Base-by-base conservation (phyloP, 2,888 invertebrate genomes). In the Anaspis maculata region DNA sequence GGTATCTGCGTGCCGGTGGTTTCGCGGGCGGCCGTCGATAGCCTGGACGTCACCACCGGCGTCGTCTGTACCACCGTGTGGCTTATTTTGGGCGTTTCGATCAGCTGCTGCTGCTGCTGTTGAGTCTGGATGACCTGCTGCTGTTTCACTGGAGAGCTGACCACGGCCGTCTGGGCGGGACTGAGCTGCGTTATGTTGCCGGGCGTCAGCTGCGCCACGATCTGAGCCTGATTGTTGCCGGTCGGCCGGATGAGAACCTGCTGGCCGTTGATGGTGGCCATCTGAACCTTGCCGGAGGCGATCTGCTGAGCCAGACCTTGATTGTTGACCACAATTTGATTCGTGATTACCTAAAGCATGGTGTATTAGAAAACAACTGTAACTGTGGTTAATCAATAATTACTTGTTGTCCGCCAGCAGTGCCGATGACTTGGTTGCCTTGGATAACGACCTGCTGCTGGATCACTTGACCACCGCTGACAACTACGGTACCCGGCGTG, bases 231-330 rank as follows among this genome's bases (percentile, higher is more conserved):
- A 57, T 81, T 81, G 59, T 83, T 83, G 30, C 84, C 83, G 6
- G 85, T 76, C 1, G 83, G 80, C 26, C 85, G 72, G 38, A 89
- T 83, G 25, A 88, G 70, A 15, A 89, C 85, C 62, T 88, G 88
- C 55, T 88, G 88, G 0, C 88, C 88, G 58, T 84, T 84, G 14
- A 89, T 80, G 0, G 84, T 85, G 0, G 87, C 85, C 34, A 89
- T 71, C 59, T 87, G 86, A 5, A 87, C 76, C 61, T 87, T 88
- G 4, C 87, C 88, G 10, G 82, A 74, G 2, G 85, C 84, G 39
- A 89, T 70, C 60, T 88, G 87, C 57, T 86, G 86, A 10, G 83
- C 85, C 23, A 88, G 66, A 11, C 74, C 76, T 2, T 79, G 80
- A 60, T 83, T 84, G 53, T 81, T 85, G 26, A 86, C 81, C 26